Conservation (phyloP, 2,113 vertebrate genomes). For the Leptobrachium ailaonicum region DNA sequence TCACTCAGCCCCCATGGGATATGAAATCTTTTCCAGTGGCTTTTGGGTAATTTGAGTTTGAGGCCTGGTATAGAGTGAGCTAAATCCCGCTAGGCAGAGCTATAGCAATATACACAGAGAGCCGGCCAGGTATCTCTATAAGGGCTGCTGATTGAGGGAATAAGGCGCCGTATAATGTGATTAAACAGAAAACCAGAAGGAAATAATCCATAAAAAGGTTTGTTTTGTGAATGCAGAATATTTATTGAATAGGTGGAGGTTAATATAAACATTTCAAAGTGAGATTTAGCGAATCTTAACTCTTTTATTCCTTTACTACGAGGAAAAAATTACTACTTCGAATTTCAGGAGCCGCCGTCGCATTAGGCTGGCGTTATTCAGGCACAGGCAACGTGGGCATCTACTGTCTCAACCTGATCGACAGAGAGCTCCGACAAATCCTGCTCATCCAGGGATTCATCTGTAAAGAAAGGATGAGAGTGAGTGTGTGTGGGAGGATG, state of each 20-base stretch:
- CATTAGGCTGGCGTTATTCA: conserved; percentile 25
- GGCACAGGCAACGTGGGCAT: conserved; percentile 36
- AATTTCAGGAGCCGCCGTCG: neutral
- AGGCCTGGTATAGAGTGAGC: no score
- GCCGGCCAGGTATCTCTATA: no score
- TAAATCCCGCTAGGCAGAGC: no score
- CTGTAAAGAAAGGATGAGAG: neutral
- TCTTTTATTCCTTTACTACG: no score
- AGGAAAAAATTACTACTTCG: neutral
- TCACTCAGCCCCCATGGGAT: no score
- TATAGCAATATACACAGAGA: no score
- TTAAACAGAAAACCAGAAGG: neutral
- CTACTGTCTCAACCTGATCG: neutral
- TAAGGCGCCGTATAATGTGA: no score
- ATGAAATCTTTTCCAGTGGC: no score
- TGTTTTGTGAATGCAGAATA: conserved; percentile 25
- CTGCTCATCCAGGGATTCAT: neutral
- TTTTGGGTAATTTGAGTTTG: no score
- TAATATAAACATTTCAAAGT: neutral
- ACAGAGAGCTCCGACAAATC: conserved; percentile 33
- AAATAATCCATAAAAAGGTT: neutral
- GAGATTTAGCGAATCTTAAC: conserved; percentile 18
- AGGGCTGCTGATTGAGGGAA: no score
- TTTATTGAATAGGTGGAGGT: conserved; percentile 25
- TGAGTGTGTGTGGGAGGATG: no score